phyloP scores from a whole-genome alignment of 2,888 invertebrate genomes.

The Oxytorus armatus region DNA sequence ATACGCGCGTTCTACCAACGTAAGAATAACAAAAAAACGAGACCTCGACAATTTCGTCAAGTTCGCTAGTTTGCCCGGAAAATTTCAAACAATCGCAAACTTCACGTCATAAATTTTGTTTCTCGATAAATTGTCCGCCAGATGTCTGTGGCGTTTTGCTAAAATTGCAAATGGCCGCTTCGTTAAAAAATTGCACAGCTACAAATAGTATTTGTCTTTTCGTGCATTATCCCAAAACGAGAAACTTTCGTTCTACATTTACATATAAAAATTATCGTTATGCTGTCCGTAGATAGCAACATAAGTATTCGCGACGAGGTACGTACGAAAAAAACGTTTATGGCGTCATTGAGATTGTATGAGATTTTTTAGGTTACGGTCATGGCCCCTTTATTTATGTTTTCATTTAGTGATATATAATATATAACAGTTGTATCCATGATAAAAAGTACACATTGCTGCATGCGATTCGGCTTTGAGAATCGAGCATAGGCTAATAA shows the following conservation, averaged over 20 bases:
- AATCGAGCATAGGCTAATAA: too few species aligned
- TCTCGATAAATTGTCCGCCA: conserved; percentile 6
- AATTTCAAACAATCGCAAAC: not conserved
- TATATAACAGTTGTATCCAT: conserved; percentile 13
- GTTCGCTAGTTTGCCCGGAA: not conserved
- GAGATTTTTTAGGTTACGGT: conserved; percentile 64
- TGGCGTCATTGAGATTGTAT: conserved; percentile 3
- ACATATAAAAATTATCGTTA: conserved; percentile 49
- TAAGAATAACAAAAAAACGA: not conserved
- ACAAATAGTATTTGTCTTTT: conserved; percentile 43
- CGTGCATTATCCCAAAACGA: conserved; percentile 26
- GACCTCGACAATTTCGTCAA: not conserved
- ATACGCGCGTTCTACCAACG: not conserved
- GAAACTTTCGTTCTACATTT: conserved; percentile 35
- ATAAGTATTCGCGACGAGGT: conserved; percentile 61
- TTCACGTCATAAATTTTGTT: not conserved
- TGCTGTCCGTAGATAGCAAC: conserved; percentile 63
- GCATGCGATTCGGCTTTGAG: conserved; percentile 10
- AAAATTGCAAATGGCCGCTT: conserved; percentile 58
- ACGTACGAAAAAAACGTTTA: conserved; percentile 20
- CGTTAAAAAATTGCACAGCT: conserved; percentile 57
- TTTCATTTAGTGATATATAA: conserved; percentile 59
- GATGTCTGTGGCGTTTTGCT: conserved; percentile 31
- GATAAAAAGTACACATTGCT: conserved; percentile 20
- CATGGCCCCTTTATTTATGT: conserved; percentile 67